Conservation (phyloP, 2,888 invertebrate genomes). For the Tholera decimalis region DNA sequence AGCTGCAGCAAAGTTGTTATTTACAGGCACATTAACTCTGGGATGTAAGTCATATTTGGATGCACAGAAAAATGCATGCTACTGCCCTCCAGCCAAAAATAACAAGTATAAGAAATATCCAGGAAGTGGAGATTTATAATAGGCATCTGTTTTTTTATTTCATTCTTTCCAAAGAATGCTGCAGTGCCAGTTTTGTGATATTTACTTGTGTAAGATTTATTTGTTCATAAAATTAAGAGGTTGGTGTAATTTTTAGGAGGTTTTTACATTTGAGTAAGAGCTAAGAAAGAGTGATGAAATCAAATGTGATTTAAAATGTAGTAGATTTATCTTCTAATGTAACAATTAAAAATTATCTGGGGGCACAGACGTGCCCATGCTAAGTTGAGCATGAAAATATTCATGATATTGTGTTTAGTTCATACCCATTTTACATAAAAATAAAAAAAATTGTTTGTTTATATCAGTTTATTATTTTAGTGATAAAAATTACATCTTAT, state of each 20-base stretch:
- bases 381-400: conserved; percentile 3
- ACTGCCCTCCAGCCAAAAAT: conserved; percentile 92
- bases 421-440: conserved; percentile 22
- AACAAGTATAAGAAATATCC: conserved; percentile 89
- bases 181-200: conserved; percentile 46
- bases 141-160: conserved; percentile 4
- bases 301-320: not conserved
- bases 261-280: not conserved
- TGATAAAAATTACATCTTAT: conserved; percentile 86
- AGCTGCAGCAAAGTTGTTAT: conserved; percentile 96
- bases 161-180: conserved; percentile 39
- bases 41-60: conserved; percentile 97
- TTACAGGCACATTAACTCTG: conserved; percentile 95
- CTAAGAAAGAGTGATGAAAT: not conserved
- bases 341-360: not conserved
- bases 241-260: not conserved
- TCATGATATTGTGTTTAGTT: conserved; percentile 6
- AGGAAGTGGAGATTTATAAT: conserved; percentile 83
- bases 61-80: conserved; percentile 96
- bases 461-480: conserved; percentile 82
- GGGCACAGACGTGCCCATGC: too few species aligned
- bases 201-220: conserved; percentile 50
- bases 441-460: conserved; percentile 65
- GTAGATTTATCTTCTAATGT: not conserved
- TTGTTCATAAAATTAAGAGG: conserved; percentile 30